Evolutionary conservation across 2,888 invertebrate genomes (phyloP).

Genomic region (Baccha elongata): DNA sequence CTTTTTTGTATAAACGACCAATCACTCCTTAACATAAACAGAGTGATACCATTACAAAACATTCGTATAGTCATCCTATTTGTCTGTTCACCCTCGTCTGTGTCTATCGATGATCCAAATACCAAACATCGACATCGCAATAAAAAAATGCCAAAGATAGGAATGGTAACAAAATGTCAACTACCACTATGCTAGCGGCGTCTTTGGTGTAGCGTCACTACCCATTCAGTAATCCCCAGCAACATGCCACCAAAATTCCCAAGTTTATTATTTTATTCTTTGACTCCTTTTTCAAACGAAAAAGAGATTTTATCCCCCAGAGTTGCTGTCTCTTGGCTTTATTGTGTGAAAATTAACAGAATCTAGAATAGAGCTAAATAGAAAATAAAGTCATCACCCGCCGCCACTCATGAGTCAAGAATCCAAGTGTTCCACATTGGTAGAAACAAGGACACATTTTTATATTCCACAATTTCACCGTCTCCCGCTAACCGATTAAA

Average conservation of each 20-base stretch:
- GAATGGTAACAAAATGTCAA: slow-evolving; percentile 54
- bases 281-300: slow-evolving; percentile 43
- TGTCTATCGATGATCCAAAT: slow-evolving; percentile 70
- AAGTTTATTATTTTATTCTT: slow-evolving; percentile 69
- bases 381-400: slow-evolving; percentile 13
- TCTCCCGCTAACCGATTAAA: slow-evolving; percentile 66
- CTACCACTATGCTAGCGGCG: slow-evolving; percentile 27
- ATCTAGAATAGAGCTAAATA: not conserved
- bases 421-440: slow-evolving; percentile 47
- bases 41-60: slow-evolving; percentile 58
- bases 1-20: not conserved
- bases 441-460: slow-evolving; percentile 43
- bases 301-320: slow-evolving; percentile 56
- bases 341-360: slow-evolving; percentile 40
- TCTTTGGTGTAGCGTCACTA: not conserved
- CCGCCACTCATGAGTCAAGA: slow-evolving; percentile 51
- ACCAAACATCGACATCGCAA: slow-evolving; percentile 47
- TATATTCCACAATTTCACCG: slow-evolving; percentile 49
- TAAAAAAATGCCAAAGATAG: slow-evolving; percentile 31
- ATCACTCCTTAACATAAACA: slow-evolving; percentile 7
- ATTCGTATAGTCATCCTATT: slow-evolving; percentile 49
- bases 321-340: slow-evolving; percentile 45
- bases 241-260: slow-evolving; percentile 65
- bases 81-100: slow-evolving; percentile 34
- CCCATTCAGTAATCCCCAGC: slow-evolving; percentile 53